Evolutionary conservation across 92 coral and sea anemone genomes (phyloP).

Genomic region (Siderastrea siderea): DNA sequence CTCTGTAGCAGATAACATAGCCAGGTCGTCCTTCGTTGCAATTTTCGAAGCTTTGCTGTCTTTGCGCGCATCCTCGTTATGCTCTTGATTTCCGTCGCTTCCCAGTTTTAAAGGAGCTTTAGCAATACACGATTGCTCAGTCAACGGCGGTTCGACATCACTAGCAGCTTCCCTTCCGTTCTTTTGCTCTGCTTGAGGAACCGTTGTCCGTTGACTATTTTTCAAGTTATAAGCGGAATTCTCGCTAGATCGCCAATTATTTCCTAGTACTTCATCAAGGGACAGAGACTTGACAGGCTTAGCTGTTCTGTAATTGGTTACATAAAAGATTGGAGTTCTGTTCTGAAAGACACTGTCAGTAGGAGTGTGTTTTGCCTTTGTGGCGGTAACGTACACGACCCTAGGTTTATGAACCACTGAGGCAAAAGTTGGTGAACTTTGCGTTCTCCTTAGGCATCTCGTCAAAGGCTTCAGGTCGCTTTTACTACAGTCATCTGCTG

Average conservation of each 20-base stretch:
- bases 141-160: background rate
- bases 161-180: background rate
- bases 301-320: background rate
- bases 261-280: background rate
- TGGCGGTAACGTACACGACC: background rate
- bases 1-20: background rate
- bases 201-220: background rate
- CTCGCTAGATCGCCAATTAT: background rate
- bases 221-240: background rate
- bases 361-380: background rate
- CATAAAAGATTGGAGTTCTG: background rate
- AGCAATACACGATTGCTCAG: background rate
- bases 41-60: background rate
- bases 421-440: slow-evolving; percentile 2
- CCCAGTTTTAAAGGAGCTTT: background rate
- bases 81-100: background rate
- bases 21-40: background rate
- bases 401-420: slow-evolving; percentile 10
- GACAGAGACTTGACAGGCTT: background rate
- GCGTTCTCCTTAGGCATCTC: slow-evolving; percentile 8
- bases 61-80: background rate
- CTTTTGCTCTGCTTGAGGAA: background rate
- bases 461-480: background rate
- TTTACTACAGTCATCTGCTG: background rate
- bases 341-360: background rate